These are phyloP conservation scores for Tetragnatha montana DNA, from an alignment of 2,888 invertebrate genomes.

Conservation along the genomic window DNA sequence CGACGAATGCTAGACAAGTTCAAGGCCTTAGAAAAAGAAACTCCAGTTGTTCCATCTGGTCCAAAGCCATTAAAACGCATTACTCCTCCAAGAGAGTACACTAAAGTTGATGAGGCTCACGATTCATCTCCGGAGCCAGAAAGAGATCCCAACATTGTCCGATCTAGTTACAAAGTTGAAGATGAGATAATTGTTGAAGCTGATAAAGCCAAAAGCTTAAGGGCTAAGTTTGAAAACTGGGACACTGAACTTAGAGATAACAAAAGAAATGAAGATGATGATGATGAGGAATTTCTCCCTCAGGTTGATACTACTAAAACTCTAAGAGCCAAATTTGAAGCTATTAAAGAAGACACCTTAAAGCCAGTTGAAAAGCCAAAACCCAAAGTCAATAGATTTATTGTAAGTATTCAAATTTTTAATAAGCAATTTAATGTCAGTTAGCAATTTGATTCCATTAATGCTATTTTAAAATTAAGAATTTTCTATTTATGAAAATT, in stretches of 20 bases:
- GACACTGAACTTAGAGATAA: conserved; percentile 72
- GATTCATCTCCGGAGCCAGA: conserved; percentile 72
- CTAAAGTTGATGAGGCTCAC: conserved; percentile 73
- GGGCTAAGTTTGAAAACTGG: conserved; percentile 93
- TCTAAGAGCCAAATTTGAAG: conserved; percentile 91
- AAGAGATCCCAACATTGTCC: conserved; percentile 73
- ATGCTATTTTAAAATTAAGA: too few species aligned
- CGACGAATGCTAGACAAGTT: conserved; percentile 91
- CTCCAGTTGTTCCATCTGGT: conserved; percentile 73
- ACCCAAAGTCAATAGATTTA: conserved; percentile 91
- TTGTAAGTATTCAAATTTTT: conserved; percentile 82
- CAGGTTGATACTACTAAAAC: conserved; percentile 85
- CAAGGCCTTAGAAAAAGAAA: conserved; percentile 88
- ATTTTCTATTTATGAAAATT: too few species aligned
- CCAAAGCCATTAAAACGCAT: conserved; percentile 91
- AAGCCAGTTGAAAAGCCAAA: conserved; percentile 78
- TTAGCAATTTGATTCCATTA: too few species aligned
- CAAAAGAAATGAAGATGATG: conserved; percentile 73
- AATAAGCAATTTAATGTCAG: too few species aligned
- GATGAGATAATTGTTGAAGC: conserved; percentile 87
- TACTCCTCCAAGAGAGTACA: conserved; percentile 89
- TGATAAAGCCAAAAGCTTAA: conserved; percentile 85
- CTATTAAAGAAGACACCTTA: conserved; percentile 81
- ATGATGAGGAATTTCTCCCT: conserved; percentile 75
- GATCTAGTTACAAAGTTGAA: conserved; percentile 77